Conservation (phyloP, 30 jellyfish, hydroid and myxozoan genomes). For the Aurelia sp. region DNA sequence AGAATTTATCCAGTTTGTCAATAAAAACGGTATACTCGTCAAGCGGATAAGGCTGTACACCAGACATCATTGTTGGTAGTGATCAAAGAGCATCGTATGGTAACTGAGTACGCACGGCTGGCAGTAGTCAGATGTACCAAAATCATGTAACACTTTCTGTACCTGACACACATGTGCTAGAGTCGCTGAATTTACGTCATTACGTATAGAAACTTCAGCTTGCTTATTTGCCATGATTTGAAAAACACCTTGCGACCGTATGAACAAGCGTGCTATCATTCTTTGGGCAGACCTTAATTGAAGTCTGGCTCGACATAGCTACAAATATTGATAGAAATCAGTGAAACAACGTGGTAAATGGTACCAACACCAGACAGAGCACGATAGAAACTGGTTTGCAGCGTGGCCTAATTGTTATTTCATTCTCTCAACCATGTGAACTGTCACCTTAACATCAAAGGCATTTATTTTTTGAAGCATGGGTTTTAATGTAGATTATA, state of each 20-base stretch:
- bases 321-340: not conserved
- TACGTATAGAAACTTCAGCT: not conserved
- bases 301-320: not conserved
- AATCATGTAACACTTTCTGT: no score
- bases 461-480: not conserved
- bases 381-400: not conserved
- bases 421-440: not conserved
- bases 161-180: no score
- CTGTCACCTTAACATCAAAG: constrained; percentile 5
- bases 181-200: not conserved
- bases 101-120: no score
- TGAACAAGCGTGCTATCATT: not conserved
- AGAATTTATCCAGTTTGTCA: no score
- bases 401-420: constrained; percentile 50
- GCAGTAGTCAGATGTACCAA: no score
- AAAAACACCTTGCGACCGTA: not conserved
- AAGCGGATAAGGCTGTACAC: no score
- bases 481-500: not conserved
- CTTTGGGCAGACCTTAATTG: not conserved
- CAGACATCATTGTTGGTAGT: no score
- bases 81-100: no score
- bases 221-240: not conserved
- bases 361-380: not conserved
- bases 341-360: constrained; percentile 13
- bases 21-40: no score